These are phyloP conservation scores for Ailuropoda melanoleuca DNA, from an alignment of 2,113 vertebrate species.

Conservation along the genomic window DNA sequence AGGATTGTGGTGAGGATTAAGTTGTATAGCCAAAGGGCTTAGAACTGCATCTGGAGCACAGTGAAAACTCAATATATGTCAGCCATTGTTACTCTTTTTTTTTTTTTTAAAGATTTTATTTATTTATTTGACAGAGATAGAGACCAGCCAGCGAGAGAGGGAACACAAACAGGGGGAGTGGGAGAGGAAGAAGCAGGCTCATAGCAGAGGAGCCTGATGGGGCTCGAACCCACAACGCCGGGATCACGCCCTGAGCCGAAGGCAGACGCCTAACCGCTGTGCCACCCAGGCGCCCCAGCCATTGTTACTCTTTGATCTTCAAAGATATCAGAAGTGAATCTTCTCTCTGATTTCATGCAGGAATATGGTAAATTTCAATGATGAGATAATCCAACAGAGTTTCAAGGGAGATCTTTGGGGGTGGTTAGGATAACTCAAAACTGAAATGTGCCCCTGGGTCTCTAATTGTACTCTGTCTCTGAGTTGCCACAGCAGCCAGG, in stretches of 20 bases:
- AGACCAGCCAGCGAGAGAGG: no score
- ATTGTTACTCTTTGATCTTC: background rate
- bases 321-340: background rate
- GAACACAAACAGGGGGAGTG: no score
- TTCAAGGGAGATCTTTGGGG: background rate
- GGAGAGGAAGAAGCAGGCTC: no score
- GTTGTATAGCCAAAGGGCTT: background rate
- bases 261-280: no score
- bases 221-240: no score
- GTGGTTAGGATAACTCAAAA: background rate
- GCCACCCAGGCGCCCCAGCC: no score
- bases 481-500: background rate
- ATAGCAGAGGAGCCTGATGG: no score
- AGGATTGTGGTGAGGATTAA: background rate
- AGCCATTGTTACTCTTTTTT: background rate
- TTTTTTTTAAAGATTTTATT: no score
- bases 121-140: no score
- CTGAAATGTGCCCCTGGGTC: background rate
- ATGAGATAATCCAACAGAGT: background rate
- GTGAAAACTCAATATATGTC: accelerated
- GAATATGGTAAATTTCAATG: background rate
- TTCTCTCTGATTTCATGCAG: background rate
- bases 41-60: background rate
- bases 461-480: background rate
- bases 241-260: no score